Conservation (phyloP, 2,888 invertebrate species). For the Himalopsyche anomala region DNA sequence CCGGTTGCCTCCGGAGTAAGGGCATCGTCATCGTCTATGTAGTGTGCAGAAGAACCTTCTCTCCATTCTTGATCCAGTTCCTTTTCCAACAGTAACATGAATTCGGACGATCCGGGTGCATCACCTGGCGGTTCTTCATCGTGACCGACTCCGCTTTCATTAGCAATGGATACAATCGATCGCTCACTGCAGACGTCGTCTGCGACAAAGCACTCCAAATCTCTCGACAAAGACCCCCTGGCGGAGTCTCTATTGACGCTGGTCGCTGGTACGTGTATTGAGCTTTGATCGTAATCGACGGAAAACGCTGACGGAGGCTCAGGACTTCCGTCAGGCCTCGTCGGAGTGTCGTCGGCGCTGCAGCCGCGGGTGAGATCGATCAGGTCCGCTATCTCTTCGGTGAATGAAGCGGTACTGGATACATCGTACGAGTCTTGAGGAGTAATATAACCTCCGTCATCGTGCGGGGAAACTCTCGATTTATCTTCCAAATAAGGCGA, state of each 20-base stretch:
- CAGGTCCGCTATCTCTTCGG: constrained; percentile 60
- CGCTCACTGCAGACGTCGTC: constrained; percentile 38
- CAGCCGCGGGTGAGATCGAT: constrained; percentile 60
- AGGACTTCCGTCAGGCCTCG: constrained; percentile 57
- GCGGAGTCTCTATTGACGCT: constrained; percentile 60
- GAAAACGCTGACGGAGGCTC: constrained; percentile 63
- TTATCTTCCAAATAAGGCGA: constrained; percentile 64
- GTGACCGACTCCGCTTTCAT: constrained; percentile 1
- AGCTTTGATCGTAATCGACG: constrained; percentile 62
- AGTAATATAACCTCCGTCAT: constrained; percentile 67
- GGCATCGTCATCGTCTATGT: neutral
- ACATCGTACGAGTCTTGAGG: constrained; percentile 68
- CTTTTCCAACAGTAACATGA: constrained; percentile 9
- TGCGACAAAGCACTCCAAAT: constrained; percentile 27
- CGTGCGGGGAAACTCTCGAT: constrained; percentile 63
- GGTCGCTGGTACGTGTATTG: constrained; percentile 59
- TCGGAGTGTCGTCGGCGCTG: constrained; percentile 54
- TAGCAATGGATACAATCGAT: constrained; percentile 20
- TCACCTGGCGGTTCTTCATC: neutral
- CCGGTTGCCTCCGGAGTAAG: constrained; percentile 10
- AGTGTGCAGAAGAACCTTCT: constrained; percentile 17
- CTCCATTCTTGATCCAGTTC: constrained; percentile 56
- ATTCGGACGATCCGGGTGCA: neutral
- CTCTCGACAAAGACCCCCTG: constrained; percentile 56
- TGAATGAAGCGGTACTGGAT: constrained; percentile 54